A percentile compares a stretch with the other conserved stretches of the same genome.
phyloP scores from a whole-genome alignment of 2,113 vertebrate species.

The Neolamprologus longior region DNA sequence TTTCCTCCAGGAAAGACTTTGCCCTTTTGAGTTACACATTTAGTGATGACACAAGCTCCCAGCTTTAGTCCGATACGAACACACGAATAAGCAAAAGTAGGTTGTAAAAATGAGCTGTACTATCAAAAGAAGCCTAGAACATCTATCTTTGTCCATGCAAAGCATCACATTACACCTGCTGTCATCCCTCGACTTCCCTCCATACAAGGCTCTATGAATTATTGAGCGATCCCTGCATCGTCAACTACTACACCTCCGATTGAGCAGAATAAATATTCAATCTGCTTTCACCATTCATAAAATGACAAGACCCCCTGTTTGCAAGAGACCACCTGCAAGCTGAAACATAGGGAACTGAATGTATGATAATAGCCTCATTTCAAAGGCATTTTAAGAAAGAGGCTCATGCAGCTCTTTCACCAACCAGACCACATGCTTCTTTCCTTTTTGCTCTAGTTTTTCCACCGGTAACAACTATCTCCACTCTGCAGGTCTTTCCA shows the following conservation, averaged over 20 bases:
- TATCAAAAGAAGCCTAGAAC: not conserved
- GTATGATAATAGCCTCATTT: not conserved
- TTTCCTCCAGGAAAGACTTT: not conserved
- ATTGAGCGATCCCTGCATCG: slow-evolving; percentile 40
- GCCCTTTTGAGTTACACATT: not conserved
- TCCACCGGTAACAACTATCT: slow-evolving; percentile 3
- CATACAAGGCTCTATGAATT: slow-evolving; percentile 47
- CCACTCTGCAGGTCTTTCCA: not conserved
- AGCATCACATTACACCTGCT: slow-evolving; percentile 58
- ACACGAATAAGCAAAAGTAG: not conserved
- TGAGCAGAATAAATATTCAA: slow-evolving; percentile 3
- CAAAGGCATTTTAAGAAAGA: not conserved
- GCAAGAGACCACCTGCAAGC: not conserved
- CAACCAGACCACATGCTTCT: slow-evolving; percentile 44
- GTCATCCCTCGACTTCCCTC: slow-evolving; percentile 40
- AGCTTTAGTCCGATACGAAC: not conserved
- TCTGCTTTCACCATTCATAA: not conserved
- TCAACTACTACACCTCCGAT: slow-evolving; percentile 37
- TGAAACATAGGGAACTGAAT: not conserved
- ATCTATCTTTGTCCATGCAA: slow-evolving; percentile 31
- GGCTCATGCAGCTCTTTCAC: not conserved
- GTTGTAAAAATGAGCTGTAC: slow-evolving; percentile 2
- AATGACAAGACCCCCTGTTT: not conserved
- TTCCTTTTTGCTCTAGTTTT: not conserved
- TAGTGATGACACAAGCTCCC: not conserved